These are phyloP conservation scores for Bombyx mandarina DNA, from an alignment of 1,140 invertebrate genomes.

Conservation along the genomic window DNA sequence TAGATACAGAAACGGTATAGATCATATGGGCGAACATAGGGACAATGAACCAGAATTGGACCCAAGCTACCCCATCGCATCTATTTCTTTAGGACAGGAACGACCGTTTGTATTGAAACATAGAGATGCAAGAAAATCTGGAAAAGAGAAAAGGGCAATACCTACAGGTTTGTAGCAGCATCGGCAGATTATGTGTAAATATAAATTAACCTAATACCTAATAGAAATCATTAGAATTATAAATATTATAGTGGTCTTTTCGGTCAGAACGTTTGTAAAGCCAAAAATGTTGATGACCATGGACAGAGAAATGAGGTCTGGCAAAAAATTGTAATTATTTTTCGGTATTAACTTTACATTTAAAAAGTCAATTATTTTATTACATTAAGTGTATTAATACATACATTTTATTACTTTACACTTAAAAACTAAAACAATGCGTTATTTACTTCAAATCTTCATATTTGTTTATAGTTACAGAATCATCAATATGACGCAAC, in stretches of 20 bases:
- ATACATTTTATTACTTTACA: too few relatives aligned
- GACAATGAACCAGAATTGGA: constrained; percentile 81
- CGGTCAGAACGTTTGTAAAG: too few relatives aligned
- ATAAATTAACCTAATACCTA: constrained; percentile 1
- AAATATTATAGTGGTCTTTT: constrained; percentile 4
- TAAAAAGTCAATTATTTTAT: too few relatives aligned
- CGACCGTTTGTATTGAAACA: constrained; percentile 79
- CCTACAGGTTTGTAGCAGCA: constrained; percentile 35
- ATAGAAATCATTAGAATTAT: neutral
- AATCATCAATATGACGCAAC: constrained; percentile 72
- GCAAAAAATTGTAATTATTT: too few relatives aligned
- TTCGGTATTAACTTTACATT: too few relatives aligned
- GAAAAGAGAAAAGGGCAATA: constrained; percentile 50
- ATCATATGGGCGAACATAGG: constrained; percentile 81
- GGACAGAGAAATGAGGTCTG: too few relatives aligned
- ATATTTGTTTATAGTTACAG: constrained; percentile 67
- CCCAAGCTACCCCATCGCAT: constrained; percentile 75
- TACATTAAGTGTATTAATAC: too few relatives aligned
- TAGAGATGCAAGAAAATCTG: constrained; percentile 69
- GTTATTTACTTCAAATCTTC: constrained; percentile 61
- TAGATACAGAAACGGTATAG: constrained; percentile 79
- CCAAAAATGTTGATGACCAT: too few relatives aligned
- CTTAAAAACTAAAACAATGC: too few relatives aligned
- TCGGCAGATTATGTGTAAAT: neutral
- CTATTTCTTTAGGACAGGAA: constrained; percentile 77